Conservation (phyloP, 2,888 invertebrate genomes). For the Julus scandinavius region DNA sequence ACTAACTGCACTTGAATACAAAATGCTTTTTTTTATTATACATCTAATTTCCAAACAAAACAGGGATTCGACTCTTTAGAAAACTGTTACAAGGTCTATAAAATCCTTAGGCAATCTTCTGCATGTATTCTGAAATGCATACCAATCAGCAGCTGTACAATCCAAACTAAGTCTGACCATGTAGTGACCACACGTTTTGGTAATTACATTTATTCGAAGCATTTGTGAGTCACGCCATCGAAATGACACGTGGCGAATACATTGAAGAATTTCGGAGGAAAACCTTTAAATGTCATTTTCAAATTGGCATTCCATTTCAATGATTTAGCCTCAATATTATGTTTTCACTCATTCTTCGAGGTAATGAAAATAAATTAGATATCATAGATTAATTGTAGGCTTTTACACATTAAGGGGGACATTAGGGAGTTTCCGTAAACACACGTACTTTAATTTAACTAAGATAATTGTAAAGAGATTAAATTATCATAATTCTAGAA, state of each 20-base stretch:
- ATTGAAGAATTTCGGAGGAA: neutral
- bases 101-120: slow-evolving; percentile 19
- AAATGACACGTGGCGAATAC: slow-evolving; percentile 7
- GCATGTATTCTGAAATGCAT: neutral
- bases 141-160: neutral
- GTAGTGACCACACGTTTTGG: slow-evolving; percentile 15
- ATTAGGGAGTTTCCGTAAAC: neutral
- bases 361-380: neutral
- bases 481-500: neutral
- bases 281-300: slow-evolving; percentile 22
- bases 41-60: neutral
- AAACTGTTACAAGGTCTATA: slow-evolving; percentile 18
- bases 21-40: neutral
- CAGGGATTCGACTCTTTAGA: neutral
- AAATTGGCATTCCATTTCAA: slow-evolving; percentile 22
- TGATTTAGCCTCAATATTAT: neutral
- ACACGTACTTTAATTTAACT: neutral
- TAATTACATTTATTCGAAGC: neutral
- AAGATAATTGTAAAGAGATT: neutral
- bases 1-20: neutral
- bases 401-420: neutral
- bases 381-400: neutral
- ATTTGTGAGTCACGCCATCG: slow-evolving; percentile 21
- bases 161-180: neutral
- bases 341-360: slow-evolving; percentile 9